Percentiles rank a stretch among this genome's conserved stretches.
phyloP scores from a whole-genome alignment of 2,888 invertebrate genomes.

The Exocentrus adspersus region DNA sequence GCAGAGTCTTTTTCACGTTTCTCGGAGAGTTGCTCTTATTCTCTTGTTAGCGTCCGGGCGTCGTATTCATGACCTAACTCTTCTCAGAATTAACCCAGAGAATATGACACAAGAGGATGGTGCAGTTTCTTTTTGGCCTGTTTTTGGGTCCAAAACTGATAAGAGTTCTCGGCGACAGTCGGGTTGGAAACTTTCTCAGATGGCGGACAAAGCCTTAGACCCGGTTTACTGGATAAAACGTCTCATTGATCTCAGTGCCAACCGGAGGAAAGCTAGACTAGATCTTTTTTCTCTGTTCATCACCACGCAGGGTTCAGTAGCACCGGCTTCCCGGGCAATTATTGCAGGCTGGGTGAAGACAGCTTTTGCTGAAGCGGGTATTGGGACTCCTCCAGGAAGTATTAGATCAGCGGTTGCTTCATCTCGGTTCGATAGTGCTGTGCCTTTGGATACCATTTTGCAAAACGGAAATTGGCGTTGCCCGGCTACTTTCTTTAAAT shows the following conservation, averaged over 20 bases:
- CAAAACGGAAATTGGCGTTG: slow-evolving; percentile 33
- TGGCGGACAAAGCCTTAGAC: too few species aligned
- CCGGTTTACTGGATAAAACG: slow-evolving; percentile 28
- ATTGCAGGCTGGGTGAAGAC: slow-evolving; percentile 37
- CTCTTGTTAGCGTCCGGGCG: too few species aligned
- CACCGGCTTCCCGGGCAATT: slow-evolving; percentile 22
- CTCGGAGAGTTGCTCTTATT: too few species aligned
- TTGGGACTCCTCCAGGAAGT: slow-evolving; percentile 31
- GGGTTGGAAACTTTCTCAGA: too few species aligned
- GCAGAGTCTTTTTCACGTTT: too few species aligned
- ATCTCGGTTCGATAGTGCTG: slow-evolving; percentile 21
- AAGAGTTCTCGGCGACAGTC: too few species aligned
- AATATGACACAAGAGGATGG: too few species aligned
- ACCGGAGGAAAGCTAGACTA: not conserved
- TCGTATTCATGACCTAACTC: too few species aligned
- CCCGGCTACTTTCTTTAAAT: slow-evolving; percentile 24
- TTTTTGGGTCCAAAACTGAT: too few species aligned
- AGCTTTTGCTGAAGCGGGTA: slow-evolving; percentile 24
- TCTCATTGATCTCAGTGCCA: slow-evolving; percentile 18
- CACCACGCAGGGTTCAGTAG: slow-evolving; percentile 10
- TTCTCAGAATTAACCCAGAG: too few species aligned
- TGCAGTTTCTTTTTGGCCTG: too few species aligned
- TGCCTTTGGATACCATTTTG: slow-evolving; percentile 31
- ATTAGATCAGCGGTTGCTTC: slow-evolving; percentile 33
- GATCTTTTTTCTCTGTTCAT: slow-evolving; percentile 2